A percentile compares a stretch with the other conserved stretches of the same genome.
phyloP scores from a whole-genome alignment of 2,113 vertebrate genomes.

The Leucopsar rothschildi region DNA sequence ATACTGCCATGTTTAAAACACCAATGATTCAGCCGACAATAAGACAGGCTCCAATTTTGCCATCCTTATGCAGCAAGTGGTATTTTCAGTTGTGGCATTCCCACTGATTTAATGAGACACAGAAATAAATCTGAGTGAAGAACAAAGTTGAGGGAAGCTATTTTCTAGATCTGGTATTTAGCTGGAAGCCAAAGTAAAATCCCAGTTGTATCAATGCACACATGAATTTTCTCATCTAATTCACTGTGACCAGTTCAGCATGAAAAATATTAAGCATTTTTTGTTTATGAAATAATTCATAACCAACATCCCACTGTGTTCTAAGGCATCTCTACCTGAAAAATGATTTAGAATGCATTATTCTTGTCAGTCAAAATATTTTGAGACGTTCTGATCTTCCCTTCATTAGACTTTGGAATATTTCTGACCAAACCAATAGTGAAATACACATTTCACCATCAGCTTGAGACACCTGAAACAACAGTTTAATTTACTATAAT shows the following conservation, averaged over 20 bases:
- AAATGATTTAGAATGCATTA: neutral
- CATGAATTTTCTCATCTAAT: neutral
- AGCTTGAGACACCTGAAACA: neutral
- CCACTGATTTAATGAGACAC: neutral
- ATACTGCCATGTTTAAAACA: neutral
- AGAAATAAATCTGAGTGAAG: neutral
- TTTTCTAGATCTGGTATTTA: neutral
- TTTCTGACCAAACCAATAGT: constrained; percentile 7
- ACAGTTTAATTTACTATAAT: neutral
- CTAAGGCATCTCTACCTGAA: neutral
- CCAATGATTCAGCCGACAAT: neutral
- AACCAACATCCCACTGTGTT: neutral
- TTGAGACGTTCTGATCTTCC: neutral
- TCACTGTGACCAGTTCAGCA: neutral
- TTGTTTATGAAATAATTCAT: neutral
- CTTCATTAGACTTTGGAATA: neutral
- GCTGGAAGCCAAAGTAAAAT: neutral
- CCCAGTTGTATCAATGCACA: neutral
- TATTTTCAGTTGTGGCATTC: neutral
- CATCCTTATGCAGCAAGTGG: neutral
- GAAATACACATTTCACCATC: constrained; percentile 1
- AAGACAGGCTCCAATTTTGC: neutral
- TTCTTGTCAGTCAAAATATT: neutral
- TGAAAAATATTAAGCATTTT: neutral
- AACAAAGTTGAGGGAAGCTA: neutral